These are phyloP conservation scores for Meandrina meandrites DNA, from an alignment of 92 coral and sea anemone species.

Conservation along the genomic window DNA sequence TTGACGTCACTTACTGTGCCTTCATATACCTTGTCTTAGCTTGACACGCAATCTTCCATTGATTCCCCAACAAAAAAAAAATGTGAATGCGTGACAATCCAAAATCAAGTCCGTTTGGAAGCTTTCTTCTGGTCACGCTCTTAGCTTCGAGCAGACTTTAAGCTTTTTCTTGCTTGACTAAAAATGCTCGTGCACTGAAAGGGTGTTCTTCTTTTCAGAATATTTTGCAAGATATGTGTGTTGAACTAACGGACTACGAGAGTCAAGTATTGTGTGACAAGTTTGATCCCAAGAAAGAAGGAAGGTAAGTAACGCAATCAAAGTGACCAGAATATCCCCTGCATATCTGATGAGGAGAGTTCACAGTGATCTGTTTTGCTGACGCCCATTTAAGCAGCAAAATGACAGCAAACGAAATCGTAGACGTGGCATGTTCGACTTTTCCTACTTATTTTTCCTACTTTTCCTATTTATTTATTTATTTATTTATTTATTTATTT, in stretches of 20 bases:
- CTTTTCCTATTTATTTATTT: too few relatives aligned
- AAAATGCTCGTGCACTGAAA: not conserved
- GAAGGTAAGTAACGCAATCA: slow-evolving; percentile 61
- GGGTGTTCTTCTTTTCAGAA: slow-evolving; percentile 50
- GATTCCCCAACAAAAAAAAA: not conserved
- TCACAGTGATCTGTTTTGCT: not conserved
- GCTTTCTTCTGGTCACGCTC: not conserved
- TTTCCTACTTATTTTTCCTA: too few relatives aligned
- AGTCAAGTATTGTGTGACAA: slow-evolving; percentile 77
- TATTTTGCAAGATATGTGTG: slow-evolving; percentile 81
- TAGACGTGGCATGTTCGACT: too few relatives aligned
- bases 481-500: too few relatives aligned
- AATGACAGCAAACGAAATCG: too few relatives aligned
- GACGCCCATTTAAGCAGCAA: too few relatives aligned
- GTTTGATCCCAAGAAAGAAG: slow-evolving; percentile 86
- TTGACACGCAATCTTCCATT: not conserved
- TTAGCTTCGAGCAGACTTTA: not conserved
- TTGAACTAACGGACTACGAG: slow-evolving; percentile 91
- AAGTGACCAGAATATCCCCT: not conserved
- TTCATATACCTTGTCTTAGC: not conserved
- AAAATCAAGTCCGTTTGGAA: not conserved
- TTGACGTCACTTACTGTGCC: too few relatives aligned
- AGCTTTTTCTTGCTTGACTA: not conserved
- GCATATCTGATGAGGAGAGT: not conserved
- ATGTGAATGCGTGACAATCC: not conserved